Percentiles rank a stretch among this genome's conserved stretches.
phyloP scores from a whole-genome alignment of 2,888 invertebrate species.

The Antitype chi region DNA sequence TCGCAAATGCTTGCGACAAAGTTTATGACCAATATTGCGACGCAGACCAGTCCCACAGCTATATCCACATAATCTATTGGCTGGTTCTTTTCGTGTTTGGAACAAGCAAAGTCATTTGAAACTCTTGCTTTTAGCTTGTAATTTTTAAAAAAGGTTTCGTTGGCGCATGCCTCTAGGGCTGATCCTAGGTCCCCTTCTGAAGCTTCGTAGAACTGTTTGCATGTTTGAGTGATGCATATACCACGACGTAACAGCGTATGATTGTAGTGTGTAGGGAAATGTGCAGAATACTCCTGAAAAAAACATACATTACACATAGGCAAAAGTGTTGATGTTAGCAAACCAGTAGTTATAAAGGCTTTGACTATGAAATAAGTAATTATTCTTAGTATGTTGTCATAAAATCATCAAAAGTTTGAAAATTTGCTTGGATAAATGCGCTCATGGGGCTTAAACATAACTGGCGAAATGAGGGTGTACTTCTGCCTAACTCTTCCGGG shows the following conservation, averaged over 20 bases:
- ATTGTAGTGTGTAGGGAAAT: conserved; percentile 81
- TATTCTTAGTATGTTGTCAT: no score
- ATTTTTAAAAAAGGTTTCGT: conserved; percentile 48
- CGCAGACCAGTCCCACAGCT: conserved; percentile 28
- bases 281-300: conserved; percentile 80
- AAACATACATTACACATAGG: background rate
- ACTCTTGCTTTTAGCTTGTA: conserved; percentile 57
- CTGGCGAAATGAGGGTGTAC: no score
- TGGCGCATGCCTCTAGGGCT: conserved; percentile 62
- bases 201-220: conserved; percentile 69
- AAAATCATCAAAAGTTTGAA: no score
- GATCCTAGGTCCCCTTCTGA: conserved; percentile 53
- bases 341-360: no score
- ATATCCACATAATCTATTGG: conserved; percentile 45
- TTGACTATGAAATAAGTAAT: no score
- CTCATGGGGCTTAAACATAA: no score
- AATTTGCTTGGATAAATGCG: no score
- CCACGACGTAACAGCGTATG: conserved; percentile 82
- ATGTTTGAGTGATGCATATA: conserved; percentile 80
- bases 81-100: conserved; percentile 13
- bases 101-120: conserved; percentile 34
- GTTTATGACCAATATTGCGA: conserved; percentile 40
- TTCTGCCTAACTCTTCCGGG: no score
- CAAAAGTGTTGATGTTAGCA: background rate
- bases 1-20: conserved; percentile 53